phyloP scores from a whole-genome alignment of 2,113 vertebrate genomes.

The Emydocephalus ijimae region DNA sequence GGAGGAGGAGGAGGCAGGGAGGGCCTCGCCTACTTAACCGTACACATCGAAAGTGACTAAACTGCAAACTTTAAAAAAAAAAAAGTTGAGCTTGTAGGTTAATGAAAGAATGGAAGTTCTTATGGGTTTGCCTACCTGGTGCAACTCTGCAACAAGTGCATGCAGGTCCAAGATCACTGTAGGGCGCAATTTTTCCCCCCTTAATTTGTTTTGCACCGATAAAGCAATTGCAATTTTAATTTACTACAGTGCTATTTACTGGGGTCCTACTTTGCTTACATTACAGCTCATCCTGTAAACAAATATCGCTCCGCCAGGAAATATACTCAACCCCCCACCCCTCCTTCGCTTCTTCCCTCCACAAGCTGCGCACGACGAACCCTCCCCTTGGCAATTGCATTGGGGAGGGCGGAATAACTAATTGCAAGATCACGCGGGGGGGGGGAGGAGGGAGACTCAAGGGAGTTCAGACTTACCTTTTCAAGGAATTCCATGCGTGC shows the following conservation, averaged over 20 bases:
- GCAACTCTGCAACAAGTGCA: conserved; percentile 73
- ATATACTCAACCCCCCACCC: conserved; percentile 53
- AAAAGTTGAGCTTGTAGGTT: conserved; percentile 46
- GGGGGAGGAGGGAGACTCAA: conserved; percentile 20
- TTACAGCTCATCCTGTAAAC: conserved; percentile 66
- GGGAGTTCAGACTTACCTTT: conserved; percentile 67
- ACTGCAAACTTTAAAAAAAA: conserved; percentile 46
- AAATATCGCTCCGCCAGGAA: conserved; percentile 74
- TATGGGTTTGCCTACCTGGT: conserved; percentile 66
- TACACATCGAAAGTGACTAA: conserved; percentile 59
- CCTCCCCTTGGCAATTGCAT: neutral
- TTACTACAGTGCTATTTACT: conserved; percentile 57
- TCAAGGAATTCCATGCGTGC: conserved; percentile 45
- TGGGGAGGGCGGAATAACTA: conserved; percentile 3
- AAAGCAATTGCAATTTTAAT: conserved; percentile 65
- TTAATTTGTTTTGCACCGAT: conserved; percentile 26
- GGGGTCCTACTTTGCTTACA: conserved; percentile 63
- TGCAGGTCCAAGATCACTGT: conserved; percentile 48
- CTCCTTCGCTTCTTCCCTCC: neutral
- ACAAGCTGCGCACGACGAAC: neutral
- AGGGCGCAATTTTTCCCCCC: neutral
- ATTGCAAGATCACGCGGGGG: neutral
- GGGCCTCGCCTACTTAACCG: conserved; percentile 49
- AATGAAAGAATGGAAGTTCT: conserved; percentile 59
- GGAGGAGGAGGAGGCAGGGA: neutral